Evolutionary conservation across 2,113 vertebrate species (phyloP).

Genomic region (Patagioenas fasciata): DNA sequence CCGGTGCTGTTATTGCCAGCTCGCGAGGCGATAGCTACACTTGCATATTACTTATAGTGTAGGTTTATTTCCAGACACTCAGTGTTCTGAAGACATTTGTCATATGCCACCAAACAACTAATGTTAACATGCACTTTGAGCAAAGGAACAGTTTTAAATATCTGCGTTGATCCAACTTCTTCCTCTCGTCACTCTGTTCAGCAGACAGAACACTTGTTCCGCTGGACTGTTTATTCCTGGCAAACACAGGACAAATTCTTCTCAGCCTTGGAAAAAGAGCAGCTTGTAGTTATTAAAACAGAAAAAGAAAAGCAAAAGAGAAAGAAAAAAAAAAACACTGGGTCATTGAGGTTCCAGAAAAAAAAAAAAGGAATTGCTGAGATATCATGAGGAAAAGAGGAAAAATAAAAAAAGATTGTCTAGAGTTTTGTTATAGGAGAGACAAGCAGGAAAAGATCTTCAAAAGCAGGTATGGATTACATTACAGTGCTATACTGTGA

Average conservation of each 20-base stretch:
- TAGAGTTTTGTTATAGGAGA: background rate
- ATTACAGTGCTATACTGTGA: background rate
- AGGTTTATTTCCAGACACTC: conserved; percentile 30
- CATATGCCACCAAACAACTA: background rate
- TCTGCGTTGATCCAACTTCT: background rate
- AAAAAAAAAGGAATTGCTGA: background rate
- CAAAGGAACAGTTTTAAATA: conserved; percentile 29
- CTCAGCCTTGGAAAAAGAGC: conserved; percentile 5
- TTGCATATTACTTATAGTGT: background rate
- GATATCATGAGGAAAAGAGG: background rate
- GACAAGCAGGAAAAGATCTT: background rate
- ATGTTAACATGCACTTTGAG: background rate
- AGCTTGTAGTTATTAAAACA: conserved; percentile 29
- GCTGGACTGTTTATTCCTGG: conserved; percentile 33
- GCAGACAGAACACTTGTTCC: conserved; percentile 16
- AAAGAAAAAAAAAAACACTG: background rate
- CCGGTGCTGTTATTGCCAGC: background rate
- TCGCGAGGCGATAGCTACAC: background rate
- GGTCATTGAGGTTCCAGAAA: background rate
- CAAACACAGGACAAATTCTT: conserved; percentile 1
- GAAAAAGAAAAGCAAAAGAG: background rate
- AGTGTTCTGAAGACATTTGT: background rate
- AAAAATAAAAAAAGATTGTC: background rate
- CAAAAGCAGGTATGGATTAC: background rate
- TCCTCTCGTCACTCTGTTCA: background rate